Base-by-base conservation (phyloP, 2,113 vertebrate species). In the Forbesichthys agassizii region DNA sequence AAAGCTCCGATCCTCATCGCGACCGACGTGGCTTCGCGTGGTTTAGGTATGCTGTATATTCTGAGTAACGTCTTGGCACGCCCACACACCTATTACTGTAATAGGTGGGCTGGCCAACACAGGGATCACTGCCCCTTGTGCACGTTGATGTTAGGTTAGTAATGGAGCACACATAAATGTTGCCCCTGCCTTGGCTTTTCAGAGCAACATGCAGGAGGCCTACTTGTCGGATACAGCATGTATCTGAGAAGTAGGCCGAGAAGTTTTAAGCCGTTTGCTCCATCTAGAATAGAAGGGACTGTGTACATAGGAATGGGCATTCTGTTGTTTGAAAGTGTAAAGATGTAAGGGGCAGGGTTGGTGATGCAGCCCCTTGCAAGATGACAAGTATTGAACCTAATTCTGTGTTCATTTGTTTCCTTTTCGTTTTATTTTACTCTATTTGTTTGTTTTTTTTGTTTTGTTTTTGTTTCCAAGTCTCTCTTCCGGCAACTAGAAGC, bases 1-100 rank as follows among this genome's bases (percentile, higher is more conserved):
- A 98, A 98, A 93, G 96, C 96, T 86, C 96, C 96, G 51, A 98
- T 98, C 85, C 95, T 98, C 87, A 98, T 98, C 75, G 96, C 96
- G 83, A 98, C 96, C 1, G 96, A 98, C 57, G 96, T 98, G 89
- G 96, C 96, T 68, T 98, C 96, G 59, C 96, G 96, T 81, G 96
- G 96, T 92, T 93, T 98, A 94, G 96, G 95, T 99, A 96, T 93
- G 96, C 96, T 92, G 49, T 46, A 11, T 63, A 71, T 70, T 69
- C 64, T 72, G 5, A 52, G 36, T 71, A 48, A 33, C 62, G 52
- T 66, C 63, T 49, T 0, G 9, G 53, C 61, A 61, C 48, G 20
- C 63, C 27, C 20, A 42, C 56, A 11, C 42, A 61, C 49, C 55
- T 11, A 9, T 9, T 16, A 33, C 4, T 18, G 48, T n/a, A 33